Evolutionary conservation across 2,888 invertebrate species (phyloP), one percentile per base, ranked within the genome.

Genomic region (Eudemis profundana): DNA sequence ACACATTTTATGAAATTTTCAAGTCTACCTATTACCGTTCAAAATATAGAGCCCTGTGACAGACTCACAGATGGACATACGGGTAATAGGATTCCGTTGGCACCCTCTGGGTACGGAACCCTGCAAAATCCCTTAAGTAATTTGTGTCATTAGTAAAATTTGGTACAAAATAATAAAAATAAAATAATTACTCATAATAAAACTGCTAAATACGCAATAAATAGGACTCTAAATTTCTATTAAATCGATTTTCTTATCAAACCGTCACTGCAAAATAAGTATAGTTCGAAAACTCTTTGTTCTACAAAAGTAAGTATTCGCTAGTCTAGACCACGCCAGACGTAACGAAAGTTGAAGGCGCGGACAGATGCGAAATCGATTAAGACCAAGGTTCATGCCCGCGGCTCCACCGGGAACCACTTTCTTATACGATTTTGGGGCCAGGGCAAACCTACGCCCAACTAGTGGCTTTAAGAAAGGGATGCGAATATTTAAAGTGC

Each of bases 401-500:
- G 33, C 3, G 44, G 36, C 50, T 64, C 27, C 50, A 4, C 36
- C 7, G 17, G 27, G 21, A 42, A 15, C 23, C 21, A 50, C 21
- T 62, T 38, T 17, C 27, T 36, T 15, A 17, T 33, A 42, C 60
- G 27, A 53, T 21, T 42, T 14, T 1, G 21, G 21, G n/a, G 38
- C 38, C 12, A 15, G 36, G 36, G 36, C 36, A 51, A 56, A 23
- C 15, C 4, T 46, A 21, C 29, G 42, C 46, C 10, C 27, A 23
- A 15, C 57, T 49, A 64, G 46, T 36, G 59, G 44, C 29, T 51
- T 46, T n/a, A 49, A 63, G 63, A 60, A 65, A 65, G 50, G 57
- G 64, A 59, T 53, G 59, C 50, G 59, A 44, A 51, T 59, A 65
- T 65, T 65, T 65, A 60, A 60, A 74, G 69, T 70, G 67, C 67